These are phyloP conservation scores for Hirundo rustica DNA, from an alignment of 2,797 vertebrate genomes.

Conservation along the genomic window DNA sequence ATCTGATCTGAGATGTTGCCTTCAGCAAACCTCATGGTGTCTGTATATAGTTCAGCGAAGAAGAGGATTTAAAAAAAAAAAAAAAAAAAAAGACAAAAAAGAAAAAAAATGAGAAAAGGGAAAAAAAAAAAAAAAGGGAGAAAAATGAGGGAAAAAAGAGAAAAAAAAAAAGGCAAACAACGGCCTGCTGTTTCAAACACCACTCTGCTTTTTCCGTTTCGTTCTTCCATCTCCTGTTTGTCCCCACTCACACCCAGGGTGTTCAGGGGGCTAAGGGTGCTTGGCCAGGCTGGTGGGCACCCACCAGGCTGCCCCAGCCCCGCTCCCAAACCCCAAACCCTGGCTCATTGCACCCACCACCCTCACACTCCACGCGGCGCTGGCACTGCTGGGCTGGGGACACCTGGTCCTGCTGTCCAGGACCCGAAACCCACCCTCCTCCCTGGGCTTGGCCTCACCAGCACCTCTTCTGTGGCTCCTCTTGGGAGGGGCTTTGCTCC, in stretches of 20 bases:
- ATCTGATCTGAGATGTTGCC: constrained; percentile 74
- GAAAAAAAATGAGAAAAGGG: too few relatives aligned
- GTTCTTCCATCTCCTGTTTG: constrained; percentile 29
- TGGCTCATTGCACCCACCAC: not conserved
- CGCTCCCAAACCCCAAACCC: not conserved
- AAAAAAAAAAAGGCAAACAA: not conserved
- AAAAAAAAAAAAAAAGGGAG: not conserved
- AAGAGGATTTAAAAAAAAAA: not conserved
- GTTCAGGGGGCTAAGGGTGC: not conserved
- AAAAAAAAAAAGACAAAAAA: not conserved
- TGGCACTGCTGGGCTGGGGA: not conserved
- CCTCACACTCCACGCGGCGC: not conserved
- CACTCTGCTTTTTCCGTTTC: constrained; percentile 38
- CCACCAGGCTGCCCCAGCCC: not conserved
- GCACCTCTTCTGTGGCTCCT: not conserved
- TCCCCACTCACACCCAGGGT: not conserved
- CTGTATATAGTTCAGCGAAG: constrained; percentile 54
- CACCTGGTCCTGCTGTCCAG: not conserved
- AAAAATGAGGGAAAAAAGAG: not conserved
- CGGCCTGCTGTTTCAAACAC: constrained; percentile 48
- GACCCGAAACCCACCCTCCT: not conserved
- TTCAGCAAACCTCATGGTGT: constrained; percentile 73
- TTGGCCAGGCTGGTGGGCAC: not conserved
- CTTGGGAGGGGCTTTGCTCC: not conserved
- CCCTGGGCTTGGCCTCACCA: not conserved